These are phyloP conservation scores for Rhabdornis inornatus DNA, from an alignment of 2,113 vertebrate species.

Conservation along the genomic window DNA sequence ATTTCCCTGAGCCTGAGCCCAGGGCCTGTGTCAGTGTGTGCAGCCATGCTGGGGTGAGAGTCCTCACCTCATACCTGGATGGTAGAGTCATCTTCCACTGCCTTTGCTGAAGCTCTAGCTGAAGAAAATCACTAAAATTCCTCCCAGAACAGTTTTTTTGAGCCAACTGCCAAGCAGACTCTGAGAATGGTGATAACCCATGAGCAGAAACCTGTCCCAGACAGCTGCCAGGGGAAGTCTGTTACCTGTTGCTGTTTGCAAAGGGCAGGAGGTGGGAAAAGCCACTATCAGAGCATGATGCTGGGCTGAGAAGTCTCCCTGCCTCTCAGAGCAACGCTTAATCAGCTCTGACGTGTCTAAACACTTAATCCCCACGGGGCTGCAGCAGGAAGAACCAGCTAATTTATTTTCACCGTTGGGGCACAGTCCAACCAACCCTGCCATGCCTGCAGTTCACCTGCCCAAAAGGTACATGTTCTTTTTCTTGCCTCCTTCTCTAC, in stretches of 20 bases:
- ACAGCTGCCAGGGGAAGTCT: not conserved
- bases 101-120: not conserved
- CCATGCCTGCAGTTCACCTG: not conserved
- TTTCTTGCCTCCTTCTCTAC: not conserved
- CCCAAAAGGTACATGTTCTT: slow-evolving; percentile 6
- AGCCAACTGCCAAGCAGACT: not conserved
- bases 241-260: not conserved
- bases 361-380: not conserved
- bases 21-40: not conserved
- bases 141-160: not conserved
- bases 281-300: not conserved
- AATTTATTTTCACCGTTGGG: not conserved
- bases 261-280: not conserved
- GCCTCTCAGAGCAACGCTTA: not conserved
- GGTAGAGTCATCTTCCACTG: not conserved
- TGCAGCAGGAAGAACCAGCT: not conserved
- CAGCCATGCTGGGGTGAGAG: not conserved
- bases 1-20: not conserved
- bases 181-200: not conserved
- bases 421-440: not conserved
- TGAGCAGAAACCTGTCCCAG: not conserved
- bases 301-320: not conserved
- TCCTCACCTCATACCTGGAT: not conserved
- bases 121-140: not conserved
- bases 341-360: slow-evolving; percentile 24